Base-by-base conservation (phyloP, 2,888 invertebrate genomes). In the Diplazon laetatorius region DNA sequence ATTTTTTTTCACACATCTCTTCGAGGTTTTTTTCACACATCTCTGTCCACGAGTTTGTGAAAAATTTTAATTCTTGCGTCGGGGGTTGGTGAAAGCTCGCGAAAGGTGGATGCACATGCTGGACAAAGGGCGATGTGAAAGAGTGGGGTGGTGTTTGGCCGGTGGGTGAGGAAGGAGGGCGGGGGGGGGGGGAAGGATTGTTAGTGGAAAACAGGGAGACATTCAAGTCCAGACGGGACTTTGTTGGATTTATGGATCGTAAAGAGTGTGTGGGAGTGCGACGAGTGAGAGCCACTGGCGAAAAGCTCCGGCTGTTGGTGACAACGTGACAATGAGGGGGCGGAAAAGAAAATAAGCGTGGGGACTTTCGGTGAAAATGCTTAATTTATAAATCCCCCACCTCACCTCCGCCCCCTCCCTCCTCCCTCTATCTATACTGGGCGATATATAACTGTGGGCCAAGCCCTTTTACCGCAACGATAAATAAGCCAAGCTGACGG, bases 191-290 rank as follows among this genome's bases (percentile, higher is more conserved):
- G 48, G 12, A 20, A n/a, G 16, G 63, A 48, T 48, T 18, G 63
- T 48, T 30, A 16, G 55, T 55, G 55, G 55, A 68, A 68, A 68
- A 68, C 55, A 68, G 68, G 20, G 35, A 39, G 35, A 75, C 76
- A 72, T 76, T 79, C 79, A 79, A 79, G 76, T 84, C 85, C 83
- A 83, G 84, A 85, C 83, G 83, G 84, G 86, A 87, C 88, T 87
- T 88, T 88, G 87, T 86, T 86, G 88, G 85, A 89, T 89, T 89
- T 89, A 87, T 87, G 87, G 89, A 89, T 89, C 87, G 88, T 87
- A 85, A 88, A 87, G 86, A 83, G 83, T 83, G 83, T 71, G 82
- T n/a, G 84, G 80, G 81, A 70, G 82, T 78, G 81, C 37, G 14
- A n/a, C 68, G 76, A 72, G 72, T 70, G 72, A 68, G 50, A 68